Evolutionary conservation across 2,797 vertebrate species (phyloP).

Genomic region (Falco berigora): DNA sequence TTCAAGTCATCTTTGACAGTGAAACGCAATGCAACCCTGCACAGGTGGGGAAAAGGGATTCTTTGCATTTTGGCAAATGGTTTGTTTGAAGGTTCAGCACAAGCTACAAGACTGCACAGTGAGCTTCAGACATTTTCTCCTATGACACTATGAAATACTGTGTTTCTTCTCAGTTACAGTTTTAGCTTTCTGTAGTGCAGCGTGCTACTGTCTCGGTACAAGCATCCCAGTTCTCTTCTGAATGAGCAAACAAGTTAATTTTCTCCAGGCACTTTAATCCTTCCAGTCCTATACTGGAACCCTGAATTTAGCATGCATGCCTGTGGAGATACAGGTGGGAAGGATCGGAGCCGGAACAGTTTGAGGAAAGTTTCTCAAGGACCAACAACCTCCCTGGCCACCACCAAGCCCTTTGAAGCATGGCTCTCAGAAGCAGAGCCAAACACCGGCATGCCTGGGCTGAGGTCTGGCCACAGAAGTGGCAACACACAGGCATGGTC

Average conservation of each 20-base stretch:
- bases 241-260: neutral
- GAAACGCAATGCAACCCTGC: neutral
- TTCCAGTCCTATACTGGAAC: neutral
- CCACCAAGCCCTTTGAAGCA: neutral
- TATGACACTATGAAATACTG: neutral
- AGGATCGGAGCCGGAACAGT: neutral
- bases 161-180: neutral
- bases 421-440: neutral
- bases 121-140: neutral
- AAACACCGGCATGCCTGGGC: accelerated
- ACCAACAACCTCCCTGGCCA: neutral
- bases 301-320: neutral
- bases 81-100: neutral
- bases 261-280: neutral
- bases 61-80: neutral
- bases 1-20: neutral
- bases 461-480: neutral
- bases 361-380: neutral
- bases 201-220: neutral
- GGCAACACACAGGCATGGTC: neutral
- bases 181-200: neutral
- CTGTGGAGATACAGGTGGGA: neutral
- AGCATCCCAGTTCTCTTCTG: neutral
- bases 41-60: neutral
- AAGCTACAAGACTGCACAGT: neutral